Conservation (phyloP, 2,113 vertebrate species). For the Cryptotis parvus region DNA sequence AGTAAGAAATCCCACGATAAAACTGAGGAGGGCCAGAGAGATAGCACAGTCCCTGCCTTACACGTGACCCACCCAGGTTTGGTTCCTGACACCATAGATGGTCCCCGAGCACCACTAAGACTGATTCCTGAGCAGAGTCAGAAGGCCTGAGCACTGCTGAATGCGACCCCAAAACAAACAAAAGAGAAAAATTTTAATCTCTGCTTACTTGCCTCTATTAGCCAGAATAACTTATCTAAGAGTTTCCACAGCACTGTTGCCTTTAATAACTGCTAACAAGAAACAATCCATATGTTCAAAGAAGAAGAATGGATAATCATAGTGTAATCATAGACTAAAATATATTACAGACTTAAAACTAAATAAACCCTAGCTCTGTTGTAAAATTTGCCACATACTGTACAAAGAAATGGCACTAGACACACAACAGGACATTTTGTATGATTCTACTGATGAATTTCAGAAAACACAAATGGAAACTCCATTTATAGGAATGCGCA, state of each 20-base stretch:
- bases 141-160: no score
- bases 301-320: not conserved
- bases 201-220: not conserved
- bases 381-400: not conserved
- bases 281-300: slow-evolving; percentile 29
- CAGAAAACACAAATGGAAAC: not conserved
- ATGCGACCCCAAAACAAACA: no score
- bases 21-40: no score
- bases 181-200: no score
- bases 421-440: not conserved
- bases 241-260: not conserved
- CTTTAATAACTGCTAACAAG: slow-evolving; percentile 25
- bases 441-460: not conserved
- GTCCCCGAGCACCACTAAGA: no score
- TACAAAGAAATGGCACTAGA: slow-evolving; percentile 20
- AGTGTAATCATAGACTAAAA: not conserved
- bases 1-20: no score
- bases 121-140: no score
- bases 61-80: no score
- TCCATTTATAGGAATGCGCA: not conserved
- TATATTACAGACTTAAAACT: slow-evolving; percentile 28
- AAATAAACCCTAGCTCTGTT: not conserved
- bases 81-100: no score
- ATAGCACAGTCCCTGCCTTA: no score
- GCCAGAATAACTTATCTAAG: not conserved